These are phyloP conservation scores for Habroteleia sp. DNA, from an alignment of 2,888 invertebrate genomes.

Conservation along the genomic window DNA sequence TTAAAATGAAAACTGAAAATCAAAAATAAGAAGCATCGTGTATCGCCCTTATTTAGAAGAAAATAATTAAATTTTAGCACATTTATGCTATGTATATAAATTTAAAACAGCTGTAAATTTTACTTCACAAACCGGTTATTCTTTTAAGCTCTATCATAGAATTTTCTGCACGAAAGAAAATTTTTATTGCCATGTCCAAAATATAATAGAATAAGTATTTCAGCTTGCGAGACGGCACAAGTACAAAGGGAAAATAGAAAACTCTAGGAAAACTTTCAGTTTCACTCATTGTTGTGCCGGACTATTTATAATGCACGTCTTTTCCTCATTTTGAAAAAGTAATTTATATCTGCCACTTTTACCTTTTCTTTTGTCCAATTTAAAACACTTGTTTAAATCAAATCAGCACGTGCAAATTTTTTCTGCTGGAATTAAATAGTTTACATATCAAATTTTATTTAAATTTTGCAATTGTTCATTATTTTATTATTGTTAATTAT, in stretches of 20 bases:
- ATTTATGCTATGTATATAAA: neutral
- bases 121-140: constrained; percentile 1
- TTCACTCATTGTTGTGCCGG: neutral
- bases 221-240: constrained; percentile 17
- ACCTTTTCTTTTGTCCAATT: too few relatives aligned
- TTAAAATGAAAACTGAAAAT: too few relatives aligned
- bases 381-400: too few relatives aligned
- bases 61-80: too few relatives aligned
- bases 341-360: too few relatives aligned
- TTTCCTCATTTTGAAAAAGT: constrained; percentile 14
- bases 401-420: too few relatives aligned
- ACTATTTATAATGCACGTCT: constrained; percentile 20
- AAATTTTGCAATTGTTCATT: too few relatives aligned
- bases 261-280: constrained; percentile 8
- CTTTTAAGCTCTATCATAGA: constrained; percentile 2
- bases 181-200: constrained; percentile 34
- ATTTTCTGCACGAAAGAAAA: constrained; percentile 34
- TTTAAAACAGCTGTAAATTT: constrained; percentile 2
- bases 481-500: too few relatives aligned
- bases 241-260: constrained; percentile 34
- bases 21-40: too few relatives aligned
- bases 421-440: too few relatives aligned
- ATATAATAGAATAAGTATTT: constrained; percentile 25
- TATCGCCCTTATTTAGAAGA: too few relatives aligned
- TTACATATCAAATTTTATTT: too few relatives aligned